Conservation (phyloP, 2,797 vertebrate species). For the Nyctalus aviator region DNA sequence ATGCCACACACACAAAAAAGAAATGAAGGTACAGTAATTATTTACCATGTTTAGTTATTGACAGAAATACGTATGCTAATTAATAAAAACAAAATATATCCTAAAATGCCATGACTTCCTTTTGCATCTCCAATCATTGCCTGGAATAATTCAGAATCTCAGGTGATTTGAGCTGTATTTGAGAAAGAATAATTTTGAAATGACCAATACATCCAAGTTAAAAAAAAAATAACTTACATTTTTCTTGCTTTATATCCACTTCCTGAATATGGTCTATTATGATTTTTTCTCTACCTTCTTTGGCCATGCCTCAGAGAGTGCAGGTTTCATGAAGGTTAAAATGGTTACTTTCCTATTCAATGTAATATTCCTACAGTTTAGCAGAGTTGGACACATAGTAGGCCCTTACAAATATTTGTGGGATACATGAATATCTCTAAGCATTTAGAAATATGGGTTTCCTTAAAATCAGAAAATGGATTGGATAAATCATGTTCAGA, state of each 20-base stretch:
- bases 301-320: not conserved
- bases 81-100: not conserved
- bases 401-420: not conserved
- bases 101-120: not conserved
- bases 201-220: not conserved
- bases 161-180: not conserved
- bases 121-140: not conserved
- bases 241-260: not conserved
- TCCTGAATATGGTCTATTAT: not conserved
- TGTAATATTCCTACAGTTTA: not conserved
- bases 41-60: not conserved
- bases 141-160: not conserved
- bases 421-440: not conserved
- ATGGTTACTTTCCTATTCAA: not conserved
- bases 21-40: not conserved
- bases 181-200: conserved; percentile 2
- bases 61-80: not conserved
- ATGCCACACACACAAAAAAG: not conserved
- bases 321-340: not conserved
- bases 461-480: not conserved
- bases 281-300: not conserved
- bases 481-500: not conserved
- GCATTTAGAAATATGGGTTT: not conserved
- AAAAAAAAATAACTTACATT: not conserved
- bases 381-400: not conserved